Conservation (phyloP, 2,113 vertebrate species). For the Crocuta crocuta region DNA sequence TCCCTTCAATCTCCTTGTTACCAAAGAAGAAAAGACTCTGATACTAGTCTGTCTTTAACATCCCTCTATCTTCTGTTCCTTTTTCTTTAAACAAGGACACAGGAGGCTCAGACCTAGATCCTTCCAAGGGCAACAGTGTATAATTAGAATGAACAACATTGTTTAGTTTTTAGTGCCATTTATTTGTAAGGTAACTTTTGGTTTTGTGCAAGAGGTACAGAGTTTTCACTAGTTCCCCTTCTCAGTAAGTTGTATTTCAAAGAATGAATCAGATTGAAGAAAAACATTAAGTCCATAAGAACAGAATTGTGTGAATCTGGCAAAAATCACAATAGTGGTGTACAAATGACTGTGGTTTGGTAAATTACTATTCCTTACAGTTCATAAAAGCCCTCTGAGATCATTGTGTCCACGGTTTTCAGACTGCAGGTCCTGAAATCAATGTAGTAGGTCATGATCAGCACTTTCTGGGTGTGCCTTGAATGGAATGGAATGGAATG, state of each 20-base stretch:
- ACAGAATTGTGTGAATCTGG: not conserved
- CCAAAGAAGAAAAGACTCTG: constrained; percentile 20
- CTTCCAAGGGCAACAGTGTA: not conserved
- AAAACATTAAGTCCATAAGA: not conserved
- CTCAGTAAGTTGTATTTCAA: constrained; percentile 49
- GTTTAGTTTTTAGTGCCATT: not conserved
- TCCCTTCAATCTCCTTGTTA: not conserved
- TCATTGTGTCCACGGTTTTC: not conserved
- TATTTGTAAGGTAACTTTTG: constrained; percentile 23
- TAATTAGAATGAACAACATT: constrained; percentile 9
- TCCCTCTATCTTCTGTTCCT: not conserved
- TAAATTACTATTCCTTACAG: not conserved
- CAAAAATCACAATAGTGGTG: not conserved
- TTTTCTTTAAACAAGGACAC: constrained; percentile 33
- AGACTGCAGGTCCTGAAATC: not conserved
- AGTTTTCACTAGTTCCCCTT: constrained; percentile 36
- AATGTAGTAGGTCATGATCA: constrained; percentile 1
- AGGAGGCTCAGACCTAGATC: not conserved
- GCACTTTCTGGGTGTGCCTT: not conserved
- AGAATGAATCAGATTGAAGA: not conserved
- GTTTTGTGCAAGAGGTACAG: not conserved
- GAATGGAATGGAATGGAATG: not conserved
- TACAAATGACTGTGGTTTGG: not conserved
- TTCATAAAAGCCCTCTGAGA: not conserved
- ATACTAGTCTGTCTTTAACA: not conserved